phyloP scores from a whole-genome alignment of 1,140 invertebrate species.

The Aphis craccivora region DNA sequence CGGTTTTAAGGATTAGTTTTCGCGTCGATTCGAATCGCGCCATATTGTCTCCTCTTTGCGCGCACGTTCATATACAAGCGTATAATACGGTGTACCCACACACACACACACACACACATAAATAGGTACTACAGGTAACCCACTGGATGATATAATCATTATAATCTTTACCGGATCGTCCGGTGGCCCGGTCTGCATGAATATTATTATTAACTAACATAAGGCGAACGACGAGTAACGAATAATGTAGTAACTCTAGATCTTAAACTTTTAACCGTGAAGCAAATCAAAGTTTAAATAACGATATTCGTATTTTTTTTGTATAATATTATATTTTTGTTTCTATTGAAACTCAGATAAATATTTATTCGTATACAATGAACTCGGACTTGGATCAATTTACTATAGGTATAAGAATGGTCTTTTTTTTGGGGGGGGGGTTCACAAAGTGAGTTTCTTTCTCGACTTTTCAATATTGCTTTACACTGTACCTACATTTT shows the following conservation, averaged over 20 bases:
- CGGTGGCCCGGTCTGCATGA: neutral
- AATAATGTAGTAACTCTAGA: neutral
- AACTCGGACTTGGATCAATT: no score
- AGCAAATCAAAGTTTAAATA: neutral
- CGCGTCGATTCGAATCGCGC: slow-evolving; percentile 30
- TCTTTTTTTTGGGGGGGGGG: no score
- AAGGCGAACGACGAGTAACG: neutral
- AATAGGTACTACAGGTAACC: neutral
- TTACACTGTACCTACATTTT: neutral
- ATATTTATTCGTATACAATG: no score
- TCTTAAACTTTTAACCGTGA: neutral
- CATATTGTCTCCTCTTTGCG: neutral
- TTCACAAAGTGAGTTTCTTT: neutral
- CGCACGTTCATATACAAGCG: neutral
- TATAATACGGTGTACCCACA: neutral
- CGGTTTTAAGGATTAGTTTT: slow-evolving; percentile 42
- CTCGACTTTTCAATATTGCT: neutral
- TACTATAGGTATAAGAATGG: no score
- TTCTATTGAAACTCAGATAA: no score
- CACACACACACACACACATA: neutral
- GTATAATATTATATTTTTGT: no score
- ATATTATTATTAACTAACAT: neutral
- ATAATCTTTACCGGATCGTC: neutral
- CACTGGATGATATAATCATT: neutral
- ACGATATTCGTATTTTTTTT: no score